Percentiles rank a stretch among this genome's conserved stretches.
Conservation (phyloP, 2,113 vertebrate genomes). For the Apteryx owenii region DNA sequence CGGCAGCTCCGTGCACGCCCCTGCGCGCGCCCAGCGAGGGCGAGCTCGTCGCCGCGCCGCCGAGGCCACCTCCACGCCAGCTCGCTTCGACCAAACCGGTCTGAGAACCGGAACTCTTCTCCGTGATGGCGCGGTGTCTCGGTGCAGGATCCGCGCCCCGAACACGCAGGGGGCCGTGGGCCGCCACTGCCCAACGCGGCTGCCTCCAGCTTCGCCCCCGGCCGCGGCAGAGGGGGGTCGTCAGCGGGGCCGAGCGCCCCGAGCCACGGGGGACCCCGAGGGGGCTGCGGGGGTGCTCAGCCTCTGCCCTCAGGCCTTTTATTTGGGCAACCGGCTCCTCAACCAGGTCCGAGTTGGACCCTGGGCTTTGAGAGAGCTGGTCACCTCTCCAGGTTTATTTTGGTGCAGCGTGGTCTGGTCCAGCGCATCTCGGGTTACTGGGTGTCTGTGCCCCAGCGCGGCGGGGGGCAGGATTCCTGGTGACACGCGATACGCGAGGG, state of each 20-base stretch:
- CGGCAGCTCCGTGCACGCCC: rapidly evolving
- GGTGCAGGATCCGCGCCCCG: rapidly evolving
- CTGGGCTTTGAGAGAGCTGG: neutral
- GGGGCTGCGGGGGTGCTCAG: rapidly evolving
- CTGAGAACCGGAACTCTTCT: neutral
- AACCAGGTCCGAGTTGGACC: neutral
- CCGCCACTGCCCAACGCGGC: neutral
- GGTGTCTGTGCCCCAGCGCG: neutral
- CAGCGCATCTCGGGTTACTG: slow-evolving; percentile 29
- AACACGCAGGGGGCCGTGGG: too few species aligned
- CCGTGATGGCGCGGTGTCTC: rapidly evolving
- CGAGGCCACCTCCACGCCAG: neutral
- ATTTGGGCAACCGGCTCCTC: neutral
- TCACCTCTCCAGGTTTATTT: slow-evolving; percentile 52
- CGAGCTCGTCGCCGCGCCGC: neutral
- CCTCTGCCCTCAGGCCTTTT: neutral
- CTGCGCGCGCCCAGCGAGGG: neutral
- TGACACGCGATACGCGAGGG: slow-evolving; percentile 14
- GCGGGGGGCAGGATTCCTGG: neutral
- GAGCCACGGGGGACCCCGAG: too few species aligned
- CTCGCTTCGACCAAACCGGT: neutral
- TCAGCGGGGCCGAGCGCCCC: too few species aligned
- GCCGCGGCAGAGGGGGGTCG: too few species aligned
- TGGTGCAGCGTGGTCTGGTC: neutral
- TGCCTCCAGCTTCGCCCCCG: neutral